A percentile compares a stretch with the other conserved stretches of the same genome.
phyloP scores from a whole-genome alignment of 2,797 vertebrate genomes.

The Acanthiza pusilla region DNA sequence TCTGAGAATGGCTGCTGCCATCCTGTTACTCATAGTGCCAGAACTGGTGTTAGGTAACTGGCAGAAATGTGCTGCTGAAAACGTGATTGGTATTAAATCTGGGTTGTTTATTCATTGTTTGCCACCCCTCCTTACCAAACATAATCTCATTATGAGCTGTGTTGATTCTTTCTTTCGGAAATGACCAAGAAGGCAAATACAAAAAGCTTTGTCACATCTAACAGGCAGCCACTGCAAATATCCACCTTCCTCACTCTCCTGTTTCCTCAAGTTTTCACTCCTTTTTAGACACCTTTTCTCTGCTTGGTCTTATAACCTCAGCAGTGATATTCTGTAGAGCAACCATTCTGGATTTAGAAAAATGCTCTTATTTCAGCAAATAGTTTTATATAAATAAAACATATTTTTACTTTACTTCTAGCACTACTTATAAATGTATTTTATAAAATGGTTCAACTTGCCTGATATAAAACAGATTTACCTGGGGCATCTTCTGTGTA shows the following conservation, averaged over 20 bases:
- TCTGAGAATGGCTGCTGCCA: background rate
- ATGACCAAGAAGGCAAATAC: background rate
- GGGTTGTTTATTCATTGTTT: slow-evolving; percentile 5
- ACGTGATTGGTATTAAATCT: background rate
- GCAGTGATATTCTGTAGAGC: background rate
- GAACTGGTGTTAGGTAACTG: slow-evolving; percentile 8
- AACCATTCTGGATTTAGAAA: background rate
- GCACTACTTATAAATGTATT: background rate
- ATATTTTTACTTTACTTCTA: background rate
- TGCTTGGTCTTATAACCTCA: background rate
- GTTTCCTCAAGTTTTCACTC: background rate
- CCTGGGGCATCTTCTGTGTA: background rate
- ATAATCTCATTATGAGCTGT: slow-evolving; percentile 29
- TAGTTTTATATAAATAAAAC: background rate
- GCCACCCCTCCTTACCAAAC: background rate
- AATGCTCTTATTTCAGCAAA: background rate
- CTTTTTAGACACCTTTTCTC: background rate
- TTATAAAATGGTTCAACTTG: background rate
- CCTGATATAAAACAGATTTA: background rate
- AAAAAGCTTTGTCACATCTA: background rate
- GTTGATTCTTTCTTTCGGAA: slow-evolving; percentile 16
- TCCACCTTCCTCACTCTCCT: background rate
- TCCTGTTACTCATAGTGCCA: background rate
- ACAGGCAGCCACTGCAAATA: background rate
- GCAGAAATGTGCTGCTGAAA: slow-evolving; percentile 15